Percentiles rank a stretch among this genome's conserved stretches.
These are phyloP conservation scores for Andricus curvator DNA, from an alignment of 2,888 invertebrate species.

Conservation along the genomic window DNA sequence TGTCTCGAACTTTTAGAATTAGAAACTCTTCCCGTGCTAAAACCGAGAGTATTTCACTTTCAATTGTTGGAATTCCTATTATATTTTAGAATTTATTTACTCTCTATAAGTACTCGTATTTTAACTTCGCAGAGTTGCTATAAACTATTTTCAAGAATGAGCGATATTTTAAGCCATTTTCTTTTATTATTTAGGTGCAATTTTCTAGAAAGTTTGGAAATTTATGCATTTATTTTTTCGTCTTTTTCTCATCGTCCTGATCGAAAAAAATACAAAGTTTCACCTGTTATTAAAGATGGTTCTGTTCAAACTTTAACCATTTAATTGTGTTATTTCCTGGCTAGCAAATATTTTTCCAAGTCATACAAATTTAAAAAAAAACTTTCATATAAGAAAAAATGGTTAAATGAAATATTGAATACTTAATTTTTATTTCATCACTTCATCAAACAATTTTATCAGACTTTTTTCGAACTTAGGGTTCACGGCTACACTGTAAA, in stretches of 20 bases:
- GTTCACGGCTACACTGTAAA: too few species aligned
- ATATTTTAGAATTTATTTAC: conserved; percentile 40
- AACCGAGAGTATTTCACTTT: conserved; percentile 72
- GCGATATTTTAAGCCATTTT: conserved; percentile 3
- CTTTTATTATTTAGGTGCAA: background rate
- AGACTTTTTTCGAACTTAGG: too few species aligned
- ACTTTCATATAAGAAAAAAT: too few species aligned
- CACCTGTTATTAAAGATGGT: too few species aligned
- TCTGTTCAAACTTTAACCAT: too few species aligned
- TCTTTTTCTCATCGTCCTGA: too few species aligned
- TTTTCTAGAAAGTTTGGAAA: background rate
- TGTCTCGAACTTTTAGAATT: conserved; percentile 50
- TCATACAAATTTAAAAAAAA: too few species aligned
- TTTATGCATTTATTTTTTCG: background rate
- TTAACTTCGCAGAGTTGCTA: background rate
- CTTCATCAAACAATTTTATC: too few species aligned
- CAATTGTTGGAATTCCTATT: conserved; percentile 63
- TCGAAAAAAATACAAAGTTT: too few species aligned
- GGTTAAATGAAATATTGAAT: too few species aligned
- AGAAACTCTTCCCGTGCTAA: conserved; percentile 65
- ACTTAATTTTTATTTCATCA: too few species aligned
- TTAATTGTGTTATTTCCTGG: background rate
- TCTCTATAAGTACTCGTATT: background rate
- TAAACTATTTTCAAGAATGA: conserved; percentile 7
- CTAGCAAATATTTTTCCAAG: too few species aligned